Conservation (phyloP, 2,888 invertebrate species). For the Chirona hameri region DNA sequence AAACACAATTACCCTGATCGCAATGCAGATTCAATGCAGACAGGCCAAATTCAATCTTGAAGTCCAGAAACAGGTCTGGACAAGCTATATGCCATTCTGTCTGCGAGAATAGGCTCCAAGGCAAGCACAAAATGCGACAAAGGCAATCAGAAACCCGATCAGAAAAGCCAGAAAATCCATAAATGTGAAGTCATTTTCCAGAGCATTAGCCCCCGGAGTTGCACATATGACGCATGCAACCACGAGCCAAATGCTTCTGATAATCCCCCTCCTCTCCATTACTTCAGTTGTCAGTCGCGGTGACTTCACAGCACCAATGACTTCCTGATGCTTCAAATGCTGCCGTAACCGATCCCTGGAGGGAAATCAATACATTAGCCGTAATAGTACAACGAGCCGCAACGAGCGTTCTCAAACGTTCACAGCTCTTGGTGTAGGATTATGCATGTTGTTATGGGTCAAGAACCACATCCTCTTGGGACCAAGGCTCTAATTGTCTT, state of each 20-base stretch:
- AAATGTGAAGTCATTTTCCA: constrained; percentile 1
- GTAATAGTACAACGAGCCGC: too few relatives aligned
- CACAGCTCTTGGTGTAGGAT: too few relatives aligned
- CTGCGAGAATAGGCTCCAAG: not conserved
- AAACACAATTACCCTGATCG: not conserved
- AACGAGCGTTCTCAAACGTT: too few relatives aligned
- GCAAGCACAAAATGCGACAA: not conserved
- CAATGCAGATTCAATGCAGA: not conserved
- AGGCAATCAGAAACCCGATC: not conserved
- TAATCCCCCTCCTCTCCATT: not conserved
- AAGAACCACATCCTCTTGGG: too few relatives aligned
- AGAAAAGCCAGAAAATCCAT: not conserved
- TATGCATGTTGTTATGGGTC: too few relatives aligned
- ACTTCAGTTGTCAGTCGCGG: not conserved
- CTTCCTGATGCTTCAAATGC: too few relatives aligned
- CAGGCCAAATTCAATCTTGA: not conserved
- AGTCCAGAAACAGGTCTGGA: not conserved
- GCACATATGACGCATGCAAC: not conserved
- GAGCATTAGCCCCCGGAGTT: not conserved
- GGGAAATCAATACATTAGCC: too few relatives aligned
- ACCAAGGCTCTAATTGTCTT: too few relatives aligned
- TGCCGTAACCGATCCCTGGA: too few relatives aligned
- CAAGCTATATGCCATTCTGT: not conserved
- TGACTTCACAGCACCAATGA: too few relatives aligned
- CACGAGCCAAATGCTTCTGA: not conserved